Percentiles rank a stretch among this genome's conserved stretches.
These are phyloP conservation scores for Typhlichthys eigenmanni DNA, from an alignment of 2,797 vertebrate species.

Conservation along the genomic window DNA sequence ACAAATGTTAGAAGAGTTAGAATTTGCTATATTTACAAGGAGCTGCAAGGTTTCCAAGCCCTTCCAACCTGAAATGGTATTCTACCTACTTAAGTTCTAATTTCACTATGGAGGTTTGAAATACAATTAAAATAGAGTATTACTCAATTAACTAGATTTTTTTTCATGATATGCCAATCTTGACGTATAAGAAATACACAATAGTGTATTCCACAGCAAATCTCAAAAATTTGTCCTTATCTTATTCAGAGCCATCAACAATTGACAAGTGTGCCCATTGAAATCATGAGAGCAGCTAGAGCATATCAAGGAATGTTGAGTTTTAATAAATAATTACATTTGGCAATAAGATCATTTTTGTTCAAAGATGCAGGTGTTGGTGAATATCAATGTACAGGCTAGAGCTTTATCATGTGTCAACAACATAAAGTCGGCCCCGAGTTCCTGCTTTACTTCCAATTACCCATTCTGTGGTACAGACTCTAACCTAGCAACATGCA, in stretches of 20 bases:
- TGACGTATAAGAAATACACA: slow-evolving; percentile 17
- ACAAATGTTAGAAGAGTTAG: not conserved
- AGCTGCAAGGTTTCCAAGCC: not conserved
- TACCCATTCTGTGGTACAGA: not conserved
- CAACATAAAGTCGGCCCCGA: slow-evolving; percentile 38
- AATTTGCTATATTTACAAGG: not conserved
- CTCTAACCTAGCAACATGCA: too few species aligned
- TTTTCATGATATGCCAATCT: too few species aligned
- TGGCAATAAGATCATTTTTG: slow-evolving; percentile 41
- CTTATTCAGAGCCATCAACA: slow-evolving; percentile 53
- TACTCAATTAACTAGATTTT: too few species aligned
- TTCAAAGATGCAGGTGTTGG: slow-evolving; percentile 44
- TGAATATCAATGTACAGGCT: slow-evolving; percentile 47
- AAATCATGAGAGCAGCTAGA: slow-evolving; percentile 34
- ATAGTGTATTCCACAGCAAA: slow-evolving; percentile 20
- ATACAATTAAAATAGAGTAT: not conserved
- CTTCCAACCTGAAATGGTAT: not conserved
- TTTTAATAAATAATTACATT: slow-evolving; percentile 55
- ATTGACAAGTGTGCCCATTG: slow-evolving; percentile 50
- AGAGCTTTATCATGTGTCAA: slow-evolving; percentile 26
- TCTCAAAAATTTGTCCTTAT: not conserved
- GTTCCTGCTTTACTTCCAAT: slow-evolving; percentile 16
- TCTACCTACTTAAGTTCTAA: not conserved
- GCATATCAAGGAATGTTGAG: slow-evolving; percentile 41
- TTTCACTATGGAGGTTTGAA: not conserved